Conservation (phyloP, 1,140 invertebrate genomes). For the Matsumurasca onukii region DNA sequence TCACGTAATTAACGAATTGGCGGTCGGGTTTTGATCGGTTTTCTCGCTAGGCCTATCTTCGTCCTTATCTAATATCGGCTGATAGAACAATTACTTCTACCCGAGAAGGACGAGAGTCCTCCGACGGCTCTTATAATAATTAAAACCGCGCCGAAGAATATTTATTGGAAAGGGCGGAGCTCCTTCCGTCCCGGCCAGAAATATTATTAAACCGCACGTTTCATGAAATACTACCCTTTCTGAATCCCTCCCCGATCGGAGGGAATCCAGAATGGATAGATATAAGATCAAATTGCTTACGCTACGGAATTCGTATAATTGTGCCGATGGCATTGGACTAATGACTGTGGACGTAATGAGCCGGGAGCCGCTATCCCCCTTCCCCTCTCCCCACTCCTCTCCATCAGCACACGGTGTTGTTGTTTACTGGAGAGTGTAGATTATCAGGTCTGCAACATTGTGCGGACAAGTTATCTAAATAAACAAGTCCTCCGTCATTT, state of each 20-base stretch:
- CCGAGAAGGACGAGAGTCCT: conserved; percentile 22
- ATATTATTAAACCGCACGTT: conserved; percentile 27
- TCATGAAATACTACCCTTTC: conserved; percentile 24
- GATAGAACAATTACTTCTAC: conserved; percentile 36
- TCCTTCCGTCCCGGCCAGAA: conserved; percentile 6
- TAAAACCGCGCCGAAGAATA: conserved; percentile 30
- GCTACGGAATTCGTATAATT: conserved; percentile 28
- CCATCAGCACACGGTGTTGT: neutral
- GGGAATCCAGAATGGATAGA: conserved; percentile 19
- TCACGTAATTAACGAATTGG: conserved; percentile 35
- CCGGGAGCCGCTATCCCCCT: neutral
- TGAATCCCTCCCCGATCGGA: conserved; percentile 21
- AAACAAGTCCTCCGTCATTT: neutral
- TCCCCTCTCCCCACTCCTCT: neutral
- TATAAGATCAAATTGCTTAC: conserved; percentile 28
- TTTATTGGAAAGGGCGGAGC: conserved; percentile 23
- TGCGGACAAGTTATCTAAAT: neutral
- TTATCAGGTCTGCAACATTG: conserved; percentile 5
- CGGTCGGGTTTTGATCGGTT: conserved; percentile 33
- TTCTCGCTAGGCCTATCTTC: conserved; percentile 35
- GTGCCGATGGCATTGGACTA: conserved; percentile 17
- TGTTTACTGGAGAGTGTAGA: conserved; percentile 7
- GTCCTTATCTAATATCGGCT: conserved; percentile 37
- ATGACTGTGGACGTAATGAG: conserved; percentile 9
- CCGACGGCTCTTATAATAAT: conserved; percentile 32